A percentile compares a stretch with the other conserved stretches of the same genome.
These are phyloP conservation scores for Hyles euphorbiae DNA, from an alignment of 1,140 invertebrate species.

Conservation along the genomic window DNA sequence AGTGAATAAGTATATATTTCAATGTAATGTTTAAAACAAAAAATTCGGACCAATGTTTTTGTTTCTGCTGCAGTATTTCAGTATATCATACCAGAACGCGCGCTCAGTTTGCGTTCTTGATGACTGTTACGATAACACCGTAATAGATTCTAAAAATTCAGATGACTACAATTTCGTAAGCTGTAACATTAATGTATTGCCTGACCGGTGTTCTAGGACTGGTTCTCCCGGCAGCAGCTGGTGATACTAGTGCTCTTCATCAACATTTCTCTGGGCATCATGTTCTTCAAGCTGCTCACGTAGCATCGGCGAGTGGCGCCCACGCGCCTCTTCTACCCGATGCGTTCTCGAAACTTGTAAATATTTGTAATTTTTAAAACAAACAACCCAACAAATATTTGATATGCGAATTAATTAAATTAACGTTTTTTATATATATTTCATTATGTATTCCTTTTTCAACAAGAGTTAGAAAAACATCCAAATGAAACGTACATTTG, in stretches of 20 bases:
- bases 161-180: too few species aligned
- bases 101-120: too few species aligned
- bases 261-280: constrained; percentile 96
- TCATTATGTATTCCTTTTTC: constrained; percentile 27
- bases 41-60: too few species aligned
- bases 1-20: too few species aligned
- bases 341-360: constrained; percentile 37
- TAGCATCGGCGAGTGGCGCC: constrained; percentile 78
- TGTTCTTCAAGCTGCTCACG: constrained; percentile 98
- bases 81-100: too few species aligned
- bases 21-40: too few species aligned
- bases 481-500: constrained; percentile 41
- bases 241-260: constrained; percentile 96
- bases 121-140: too few species aligned
- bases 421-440: constrained; percentile 20
- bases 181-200: too few species aligned
- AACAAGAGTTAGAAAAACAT: constrained; percentile 37
- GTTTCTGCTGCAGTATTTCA: too few species aligned
- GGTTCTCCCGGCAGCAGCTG: constrained; percentile 97
- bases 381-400: constrained; percentile 35
- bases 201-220: constrained; percentile 83
- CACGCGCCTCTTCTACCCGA: constrained; percentile 36
- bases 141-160: too few species aligned
- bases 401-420: constrained; percentile 41
- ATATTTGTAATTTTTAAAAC: constrained; percentile 44